Evolutionary conservation across 2,888 invertebrate species (phyloP).

Genomic region (Amphimallon solstitiale): DNA sequence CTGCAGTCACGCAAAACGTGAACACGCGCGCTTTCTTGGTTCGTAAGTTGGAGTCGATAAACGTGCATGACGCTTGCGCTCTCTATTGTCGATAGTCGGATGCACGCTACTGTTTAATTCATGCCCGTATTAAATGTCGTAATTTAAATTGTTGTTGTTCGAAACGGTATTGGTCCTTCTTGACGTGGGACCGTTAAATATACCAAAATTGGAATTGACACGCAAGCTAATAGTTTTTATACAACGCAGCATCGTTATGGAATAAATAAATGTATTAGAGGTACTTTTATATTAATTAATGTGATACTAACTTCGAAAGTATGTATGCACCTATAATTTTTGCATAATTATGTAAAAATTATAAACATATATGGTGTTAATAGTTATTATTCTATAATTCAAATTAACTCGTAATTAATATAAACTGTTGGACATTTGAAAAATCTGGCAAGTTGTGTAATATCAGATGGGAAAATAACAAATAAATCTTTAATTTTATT

Average conservation of each 20-base stretch:
- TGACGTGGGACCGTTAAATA: constrained; percentile 13
- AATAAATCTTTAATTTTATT: too few species aligned
- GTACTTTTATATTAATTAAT: too few species aligned
- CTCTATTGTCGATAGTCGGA: constrained; percentile 15
- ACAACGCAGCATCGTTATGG: background rate
- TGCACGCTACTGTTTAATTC: constrained; percentile 22
- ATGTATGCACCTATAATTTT: too few species aligned
- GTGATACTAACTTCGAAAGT: too few species aligned
- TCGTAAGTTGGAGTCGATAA: constrained; percentile 45
- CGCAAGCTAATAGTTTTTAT: constrained; percentile 10
- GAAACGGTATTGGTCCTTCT: background rate
- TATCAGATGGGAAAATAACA: too few species aligned
- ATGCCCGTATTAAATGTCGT: constrained; percentile 1
- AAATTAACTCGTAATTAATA: too few species aligned
- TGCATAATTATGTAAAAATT: too few species aligned
- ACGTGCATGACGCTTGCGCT: constrained; percentile 44
- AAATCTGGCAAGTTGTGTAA: too few species aligned
- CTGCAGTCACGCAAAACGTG: constrained; percentile 46
- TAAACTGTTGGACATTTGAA: too few species aligned
- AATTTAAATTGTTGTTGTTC: constrained; percentile 2
- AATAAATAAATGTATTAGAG: too few species aligned
- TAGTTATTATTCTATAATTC: too few species aligned
- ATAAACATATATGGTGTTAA: too few species aligned
- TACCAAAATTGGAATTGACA: constrained; percentile 12
- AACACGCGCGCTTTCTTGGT: constrained; percentile 37